Evolutionary conservation across 2,797 vertebrate genomes (phyloP).

Genomic region (Miichthys miiuy): DNA sequence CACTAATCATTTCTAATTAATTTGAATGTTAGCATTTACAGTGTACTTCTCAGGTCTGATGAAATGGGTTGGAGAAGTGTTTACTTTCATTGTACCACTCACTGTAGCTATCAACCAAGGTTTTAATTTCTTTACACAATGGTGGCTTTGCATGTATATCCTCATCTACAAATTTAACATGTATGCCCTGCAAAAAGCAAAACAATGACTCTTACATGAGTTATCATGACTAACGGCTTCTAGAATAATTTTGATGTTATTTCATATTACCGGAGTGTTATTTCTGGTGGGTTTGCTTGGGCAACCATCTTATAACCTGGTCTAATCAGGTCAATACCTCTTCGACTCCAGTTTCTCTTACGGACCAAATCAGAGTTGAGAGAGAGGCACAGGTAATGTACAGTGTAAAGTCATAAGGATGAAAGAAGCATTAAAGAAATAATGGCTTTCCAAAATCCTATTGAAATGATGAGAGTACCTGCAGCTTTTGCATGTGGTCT

Average conservation of each 20-base stretch:
- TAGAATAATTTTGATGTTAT: background rate
- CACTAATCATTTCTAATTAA: too few relatives aligned
- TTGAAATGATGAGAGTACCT: conserved; percentile 30
- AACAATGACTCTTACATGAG: too few relatives aligned
- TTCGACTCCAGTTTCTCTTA: background rate
- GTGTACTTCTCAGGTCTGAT: too few relatives aligned
- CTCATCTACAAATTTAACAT: too few relatives aligned
- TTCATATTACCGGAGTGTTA: background rate
- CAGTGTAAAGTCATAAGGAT: background rate
- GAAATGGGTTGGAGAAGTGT: too few relatives aligned
- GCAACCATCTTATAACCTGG: background rate
- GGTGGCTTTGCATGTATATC: too few relatives aligned
- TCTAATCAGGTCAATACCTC: background rate
- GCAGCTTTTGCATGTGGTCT: conserved; percentile 10
- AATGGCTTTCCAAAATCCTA: conserved; percentile 22
- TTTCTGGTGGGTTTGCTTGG: background rate
- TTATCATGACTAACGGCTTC: background rate
- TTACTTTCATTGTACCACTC: too few relatives aligned
- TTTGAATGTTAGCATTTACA: too few relatives aligned
- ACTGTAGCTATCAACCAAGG: too few relatives aligned
- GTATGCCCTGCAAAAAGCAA: too few relatives aligned
- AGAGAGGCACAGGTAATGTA: background rate
- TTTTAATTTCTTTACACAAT: too few relatives aligned
- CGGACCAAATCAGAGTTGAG: background rate
- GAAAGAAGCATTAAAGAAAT: conserved; percentile 18